These are phyloP conservation scores for Cenopis cana DNA, from an alignment of 2,888 invertebrate genomes.

Conservation along the genomic window DNA sequence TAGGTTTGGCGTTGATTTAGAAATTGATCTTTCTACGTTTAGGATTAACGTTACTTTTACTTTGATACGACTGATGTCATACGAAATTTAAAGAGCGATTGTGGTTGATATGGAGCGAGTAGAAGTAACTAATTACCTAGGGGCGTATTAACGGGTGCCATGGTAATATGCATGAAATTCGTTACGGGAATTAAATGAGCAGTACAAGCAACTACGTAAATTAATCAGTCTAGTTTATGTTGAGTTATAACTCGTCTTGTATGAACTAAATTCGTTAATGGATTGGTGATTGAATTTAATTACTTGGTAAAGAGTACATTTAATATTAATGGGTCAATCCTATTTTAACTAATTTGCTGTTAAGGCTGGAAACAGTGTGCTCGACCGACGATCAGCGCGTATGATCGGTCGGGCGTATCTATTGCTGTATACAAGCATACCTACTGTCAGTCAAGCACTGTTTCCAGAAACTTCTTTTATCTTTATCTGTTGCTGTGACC, in stretches of 20 bases:
- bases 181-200: slow-evolving; percentile 37
- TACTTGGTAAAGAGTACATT: neutral
- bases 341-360: no score
- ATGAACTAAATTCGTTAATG: slow-evolving; percentile 6
- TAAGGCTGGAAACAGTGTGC: no score
- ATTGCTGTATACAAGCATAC: no score
- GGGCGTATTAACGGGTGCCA: slow-evolving; percentile 24
- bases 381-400: no score
- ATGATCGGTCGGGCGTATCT: no score
- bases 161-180: slow-evolving; percentile 40
- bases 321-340: no score
- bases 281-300: slow-evolving; percentile 17
- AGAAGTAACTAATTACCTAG: slow-evolving; percentile 29
- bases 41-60: neutral
- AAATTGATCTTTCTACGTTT: neutral
- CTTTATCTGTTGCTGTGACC: no score
- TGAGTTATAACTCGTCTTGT: slow-evolving; percentile 8
- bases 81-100: neutral
- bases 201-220: slow-evolving; percentile 31
- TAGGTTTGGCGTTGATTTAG: neutral
- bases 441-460: no score
- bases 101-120: slow-evolving; percentile 11
- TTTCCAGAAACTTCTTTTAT: no score
- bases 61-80: neutral
- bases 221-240: slow-evolving; percentile 34